Evolutionary conservation across 2,888 invertebrate genomes (phyloP).

Genomic region (Epinotia ramella): DNA sequence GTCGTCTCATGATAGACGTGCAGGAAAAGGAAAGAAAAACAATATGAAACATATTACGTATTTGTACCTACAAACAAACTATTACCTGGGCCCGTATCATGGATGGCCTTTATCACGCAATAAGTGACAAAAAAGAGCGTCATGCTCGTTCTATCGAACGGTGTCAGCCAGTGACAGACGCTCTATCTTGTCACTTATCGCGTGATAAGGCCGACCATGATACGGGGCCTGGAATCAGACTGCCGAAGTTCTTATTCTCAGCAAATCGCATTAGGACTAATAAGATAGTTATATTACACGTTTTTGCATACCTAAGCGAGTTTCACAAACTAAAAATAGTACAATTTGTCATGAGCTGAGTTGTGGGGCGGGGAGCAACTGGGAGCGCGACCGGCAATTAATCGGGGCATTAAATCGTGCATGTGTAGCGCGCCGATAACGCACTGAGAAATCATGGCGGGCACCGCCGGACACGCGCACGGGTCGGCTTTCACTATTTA

Average conservation of each 20-base stretch:
- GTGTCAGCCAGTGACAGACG: no score
- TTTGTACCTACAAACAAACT: no score
- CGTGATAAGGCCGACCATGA: no score
- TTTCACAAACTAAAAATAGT: constrained; percentile 26
- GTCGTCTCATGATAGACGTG: no score
- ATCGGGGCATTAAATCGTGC: constrained; percentile 81
- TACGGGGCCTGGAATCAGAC: no score
- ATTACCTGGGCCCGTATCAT: no score
- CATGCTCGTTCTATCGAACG: no score
- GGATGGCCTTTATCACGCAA: no score
- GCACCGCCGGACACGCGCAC: constrained; percentile 58
- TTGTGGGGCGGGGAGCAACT: constrained; percentile 16
- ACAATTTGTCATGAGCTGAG: constrained; percentile 24
- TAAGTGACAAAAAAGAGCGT: no score
- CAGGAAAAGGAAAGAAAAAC: no score
- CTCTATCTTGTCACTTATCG: no score
- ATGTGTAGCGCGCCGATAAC: constrained; percentile 79
- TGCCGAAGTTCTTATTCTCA: not conserved
- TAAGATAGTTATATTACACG: not conserved
- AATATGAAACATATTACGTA: no score
- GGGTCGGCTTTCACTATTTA: not conserved
- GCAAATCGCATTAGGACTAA: not conserved
- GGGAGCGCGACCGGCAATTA: constrained; percentile 68
- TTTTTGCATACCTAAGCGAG: not conserved
- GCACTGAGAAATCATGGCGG: constrained; percentile 72